Evolutionary conservation across 1,140 invertebrate species (phyloP), one percentile per base, ranked within the genome.

Genomic region (Drosophila jambulina): DNA sequence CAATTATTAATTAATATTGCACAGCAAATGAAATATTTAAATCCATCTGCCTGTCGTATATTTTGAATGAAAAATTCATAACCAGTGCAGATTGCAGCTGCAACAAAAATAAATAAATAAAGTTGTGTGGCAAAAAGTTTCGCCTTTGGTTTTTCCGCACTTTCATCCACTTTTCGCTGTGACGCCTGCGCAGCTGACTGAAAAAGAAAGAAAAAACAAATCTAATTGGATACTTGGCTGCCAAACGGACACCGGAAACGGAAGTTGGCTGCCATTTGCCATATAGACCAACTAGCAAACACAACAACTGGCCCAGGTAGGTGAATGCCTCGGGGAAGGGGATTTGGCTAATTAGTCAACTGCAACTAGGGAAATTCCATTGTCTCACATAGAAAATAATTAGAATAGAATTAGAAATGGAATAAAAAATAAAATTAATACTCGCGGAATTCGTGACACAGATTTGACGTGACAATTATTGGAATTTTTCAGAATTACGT

Each of bases 111-210:
- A 34, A 23, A 64, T 36, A 53, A n/a, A 68, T 68, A 43, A 68
- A 69, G 40, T 70, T 68, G 51, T 43, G 54, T 25, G 21, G 53
- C 61, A 21, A 46, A 72, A 42, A 71, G 51, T 72, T 46, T 59
- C 13, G 51, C 64, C 51, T 29, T 69, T 48, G 67, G 62, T 32
- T 67, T 62, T 34, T 64, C 32, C 60, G 23, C 45, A 32, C 63
- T 69, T 69, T 51, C 38, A 36, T 34, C 27, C 36, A 38, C 53
- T 53, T 78, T 49, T 53, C 67, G 79, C 75, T 29, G 83, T 53
- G 84, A 87, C 84, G 84, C 84, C 85, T 87, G 84, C 80, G 84
- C 84, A 83, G 83, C 83, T 82, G 53, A 38, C 60, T 78, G 43
- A 43, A 36, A 67, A n/a, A 32, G 9, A 21, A 23, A 36, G 9